phyloP scores from a whole-genome alignment of 1,140 invertebrate species.

The Diachasma alloeum region DNA sequence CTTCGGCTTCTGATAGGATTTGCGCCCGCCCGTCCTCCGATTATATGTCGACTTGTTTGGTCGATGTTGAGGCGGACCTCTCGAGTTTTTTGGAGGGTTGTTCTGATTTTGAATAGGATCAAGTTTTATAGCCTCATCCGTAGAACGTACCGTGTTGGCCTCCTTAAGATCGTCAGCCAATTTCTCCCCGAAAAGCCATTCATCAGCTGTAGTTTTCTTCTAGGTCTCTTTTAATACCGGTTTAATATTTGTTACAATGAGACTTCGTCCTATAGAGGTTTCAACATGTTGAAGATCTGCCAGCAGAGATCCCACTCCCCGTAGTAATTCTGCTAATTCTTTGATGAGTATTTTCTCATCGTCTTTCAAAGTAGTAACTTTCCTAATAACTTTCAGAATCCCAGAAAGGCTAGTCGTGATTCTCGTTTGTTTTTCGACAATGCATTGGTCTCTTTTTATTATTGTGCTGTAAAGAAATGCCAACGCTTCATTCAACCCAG shows the following conservation, averaged over 20 bases:
- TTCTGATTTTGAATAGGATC: not conserved
- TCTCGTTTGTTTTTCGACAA: slow-evolving; percentile 14
- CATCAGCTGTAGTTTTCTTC: not conserved
- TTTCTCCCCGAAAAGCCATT: slow-evolving; percentile 19
- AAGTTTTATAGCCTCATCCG: not conserved
- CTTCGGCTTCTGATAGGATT: not conserved
- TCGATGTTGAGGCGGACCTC: not conserved
- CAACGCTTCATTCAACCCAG: slow-evolving; percentile 21
- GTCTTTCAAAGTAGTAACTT: not conserved
- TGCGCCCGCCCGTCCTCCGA: not conserved
- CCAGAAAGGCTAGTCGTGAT: not conserved
- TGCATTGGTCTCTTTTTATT: slow-evolving; percentile 16
- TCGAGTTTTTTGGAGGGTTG: slow-evolving; percentile 8
- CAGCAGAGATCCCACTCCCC: slow-evolving; percentile 1
- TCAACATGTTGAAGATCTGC: slow-evolving; percentile 16
- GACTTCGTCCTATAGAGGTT: not conserved
- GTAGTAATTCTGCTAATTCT: not conserved
- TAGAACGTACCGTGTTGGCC: not conserved
- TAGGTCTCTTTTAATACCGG: not conserved
- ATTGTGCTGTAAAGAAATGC: not conserved
- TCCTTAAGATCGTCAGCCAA: slow-evolving; percentile 9
- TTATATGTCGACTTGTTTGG: not conserved
- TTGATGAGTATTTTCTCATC: not conserved
- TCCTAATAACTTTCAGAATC: not conserved
- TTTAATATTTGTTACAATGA: slow-evolving; percentile 18